Percentiles rank a stretch among this genome's conserved stretches.
These are phyloP conservation scores for Echinops telfairi DNA, from an alignment of 2,113 vertebrate genomes.

Conservation along the genomic window DNA sequence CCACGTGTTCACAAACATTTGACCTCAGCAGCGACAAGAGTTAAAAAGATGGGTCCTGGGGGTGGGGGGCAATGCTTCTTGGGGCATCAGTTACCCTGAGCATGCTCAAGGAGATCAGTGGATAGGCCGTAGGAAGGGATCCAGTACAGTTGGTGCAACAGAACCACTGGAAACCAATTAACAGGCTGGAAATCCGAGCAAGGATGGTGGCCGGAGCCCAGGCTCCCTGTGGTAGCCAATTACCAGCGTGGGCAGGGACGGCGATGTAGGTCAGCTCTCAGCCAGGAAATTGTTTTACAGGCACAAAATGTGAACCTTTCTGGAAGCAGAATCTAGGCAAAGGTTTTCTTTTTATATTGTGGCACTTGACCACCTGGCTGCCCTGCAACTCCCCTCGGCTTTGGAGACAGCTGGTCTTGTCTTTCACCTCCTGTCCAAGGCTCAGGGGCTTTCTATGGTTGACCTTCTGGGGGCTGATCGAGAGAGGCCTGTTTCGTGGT, in stretches of 20 bases:
- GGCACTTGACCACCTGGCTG: slow-evolving; percentile 64
- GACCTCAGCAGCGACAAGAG: background rate
- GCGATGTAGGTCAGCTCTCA: slow-evolving; percentile 80
- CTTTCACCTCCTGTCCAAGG: background rate
- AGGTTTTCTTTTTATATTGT: slow-evolving; percentile 71
- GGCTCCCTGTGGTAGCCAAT: slow-evolving; percentile 69
- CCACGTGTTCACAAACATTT: background rate
- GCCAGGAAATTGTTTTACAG: slow-evolving; percentile 57
- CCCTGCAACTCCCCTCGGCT: background rate
- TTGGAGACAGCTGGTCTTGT: slow-evolving; percentile 63
- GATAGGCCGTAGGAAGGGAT: background rate
- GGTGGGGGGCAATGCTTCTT: slow-evolving; percentile 44
- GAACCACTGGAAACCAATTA: slow-evolving; percentile 79
- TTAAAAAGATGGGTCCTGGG: background rate
- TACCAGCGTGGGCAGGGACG: slow-evolving; percentile 57
- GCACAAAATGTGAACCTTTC: slow-evolving; percentile 53
- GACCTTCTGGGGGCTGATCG: slow-evolving; percentile 45
- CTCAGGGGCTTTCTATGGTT: slow-evolving; percentile 33
- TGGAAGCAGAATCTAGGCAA: slow-evolving; percentile 66
- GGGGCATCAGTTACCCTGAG: background rate
- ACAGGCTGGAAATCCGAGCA: slow-evolving; percentile 35
- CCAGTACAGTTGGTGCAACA: slow-evolving; percentile 48
- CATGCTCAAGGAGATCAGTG: background rate
- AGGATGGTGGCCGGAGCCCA: slow-evolving; percentile 54
- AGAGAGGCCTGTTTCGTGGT: background rate